Conservation (phyloP, 2,797 vertebrate species). For the Acanthurus lineatus region DNA sequence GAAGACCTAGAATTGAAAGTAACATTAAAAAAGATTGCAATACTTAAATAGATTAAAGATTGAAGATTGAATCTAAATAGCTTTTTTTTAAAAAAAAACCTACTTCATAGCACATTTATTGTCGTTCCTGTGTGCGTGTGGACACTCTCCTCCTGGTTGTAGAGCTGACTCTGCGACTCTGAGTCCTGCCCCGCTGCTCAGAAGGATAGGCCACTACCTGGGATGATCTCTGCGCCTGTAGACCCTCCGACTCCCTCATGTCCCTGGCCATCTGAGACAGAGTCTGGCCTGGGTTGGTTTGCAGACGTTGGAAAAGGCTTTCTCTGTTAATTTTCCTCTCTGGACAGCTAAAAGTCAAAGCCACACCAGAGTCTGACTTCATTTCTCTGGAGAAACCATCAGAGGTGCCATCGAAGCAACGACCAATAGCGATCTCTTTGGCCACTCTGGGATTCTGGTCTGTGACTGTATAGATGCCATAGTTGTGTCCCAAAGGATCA, state of each 20-base stretch:
- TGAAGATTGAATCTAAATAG: slow-evolving; percentile 7
- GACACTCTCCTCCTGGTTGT: slow-evolving; percentile 79
- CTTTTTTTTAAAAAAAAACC: slow-evolving; percentile 28
- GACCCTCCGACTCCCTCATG: slow-evolving; percentile 87
- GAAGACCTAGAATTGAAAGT: slow-evolving; percentile 62
- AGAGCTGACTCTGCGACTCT: slow-evolving; percentile 76
- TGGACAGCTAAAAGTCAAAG: slow-evolving; percentile 92
- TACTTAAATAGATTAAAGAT: slow-evolving; percentile 22
- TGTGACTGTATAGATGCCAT: slow-evolving; percentile 98
- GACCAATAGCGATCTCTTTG: slow-evolving; percentile 98
- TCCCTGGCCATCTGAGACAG: slow-evolving; percentile 91
- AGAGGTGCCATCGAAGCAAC: slow-evolving; percentile 97
- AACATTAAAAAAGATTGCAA: slow-evolving; percentile 25
- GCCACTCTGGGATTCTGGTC: slow-evolving; percentile 96
- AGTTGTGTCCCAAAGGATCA: slow-evolving; percentile 97
- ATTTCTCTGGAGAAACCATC: slow-evolving; percentile 97
- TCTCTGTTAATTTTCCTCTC: slow-evolving; percentile 88
- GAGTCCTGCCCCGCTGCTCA: slow-evolving; percentile 78
- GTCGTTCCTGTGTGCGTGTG: slow-evolving; percentile 72
- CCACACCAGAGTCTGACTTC: slow-evolving; percentile 90
- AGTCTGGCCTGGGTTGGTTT: slow-evolving; percentile 89
- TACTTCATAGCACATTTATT: slow-evolving; percentile 78
- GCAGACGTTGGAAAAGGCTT: slow-evolving; percentile 95
- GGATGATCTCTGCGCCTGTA: slow-evolving; percentile 82
- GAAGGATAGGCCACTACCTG: slow-evolving; percentile 88